Percentiles rank a stretch among this genome's conserved stretches.
phyloP scores from a whole-genome alignment of 1,140 invertebrate genomes.

The Solenopsis fugax region DNA sequence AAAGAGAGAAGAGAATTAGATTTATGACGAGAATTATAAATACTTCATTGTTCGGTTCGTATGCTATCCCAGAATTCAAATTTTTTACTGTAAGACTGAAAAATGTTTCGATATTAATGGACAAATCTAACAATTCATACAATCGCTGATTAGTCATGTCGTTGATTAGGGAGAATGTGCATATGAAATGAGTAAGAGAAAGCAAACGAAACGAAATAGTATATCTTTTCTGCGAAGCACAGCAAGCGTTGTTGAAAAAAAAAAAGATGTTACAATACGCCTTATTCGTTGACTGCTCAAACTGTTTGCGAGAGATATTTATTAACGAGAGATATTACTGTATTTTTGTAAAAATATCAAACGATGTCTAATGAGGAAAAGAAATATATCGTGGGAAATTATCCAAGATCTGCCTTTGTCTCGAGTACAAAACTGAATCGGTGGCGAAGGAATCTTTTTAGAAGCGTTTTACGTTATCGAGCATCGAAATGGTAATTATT shows the following conservation, averaged over 20 bases:
- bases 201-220: constrained; percentile 9
- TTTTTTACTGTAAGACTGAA: constrained; percentile 1
- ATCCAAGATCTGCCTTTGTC: constrained; percentile 69
- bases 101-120: background rate
- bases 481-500: constrained; percentile 38
- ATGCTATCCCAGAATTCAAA: constrained; percentile 15
- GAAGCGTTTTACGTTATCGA: constrained; percentile 36
- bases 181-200: background rate
- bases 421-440: constrained; percentile 71
- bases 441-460: constrained; percentile 22
- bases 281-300: constrained; percentile 74
- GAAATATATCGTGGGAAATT: constrained; percentile 41
- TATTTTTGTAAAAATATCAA: constrained; percentile 75
- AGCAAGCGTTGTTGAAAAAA: constrained; percentile 26
- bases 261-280: constrained; percentile 52
- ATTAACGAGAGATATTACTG: constrained; percentile 73
- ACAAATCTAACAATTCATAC: background rate
- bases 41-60: background rate
- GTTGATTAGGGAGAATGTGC: background rate
- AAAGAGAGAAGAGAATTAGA: background rate
- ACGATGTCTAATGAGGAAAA: constrained; percentile 2
- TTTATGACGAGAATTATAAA: background rate
- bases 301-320: constrained; percentile 73
- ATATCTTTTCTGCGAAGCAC: constrained; percentile 35
- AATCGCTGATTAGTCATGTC: background rate